Base-by-base conservation (phyloP, 2,113 vertebrate genomes). In the Thamnophis sirtalis region DNA sequence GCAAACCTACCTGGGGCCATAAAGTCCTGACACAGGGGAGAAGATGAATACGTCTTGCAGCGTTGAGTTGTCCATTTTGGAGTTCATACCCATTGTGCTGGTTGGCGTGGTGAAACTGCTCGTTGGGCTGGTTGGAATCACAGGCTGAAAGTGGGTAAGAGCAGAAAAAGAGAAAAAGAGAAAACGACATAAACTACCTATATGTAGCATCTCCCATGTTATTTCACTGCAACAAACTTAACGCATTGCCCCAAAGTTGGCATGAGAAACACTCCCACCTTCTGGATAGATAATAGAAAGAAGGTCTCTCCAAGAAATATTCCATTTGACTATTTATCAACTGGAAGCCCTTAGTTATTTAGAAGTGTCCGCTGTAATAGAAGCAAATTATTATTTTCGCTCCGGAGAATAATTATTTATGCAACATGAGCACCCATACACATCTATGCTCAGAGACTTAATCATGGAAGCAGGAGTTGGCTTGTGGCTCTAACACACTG, bases 41-140 rank as follows among this genome's bases (percentile, higher is more conserved):
- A 98, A 98, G 93, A 99, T 98, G 90, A 98, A 99, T 91, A 98
- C 98, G 22, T 99, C 98, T 93, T 98, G 98, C 93, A 98, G 98
- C 5, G 97, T 97, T 0, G 98, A 98, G 91, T 96, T 97, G 48
- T 98, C 98, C 95, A 98, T 97, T 95, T 98, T 98, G 91, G 98
- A 97, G 92, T 97, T 97, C 97, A 98, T 96, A 58, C 98, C 98
- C 96, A 98, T 97, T 1, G 98, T 98, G 28, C 97, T 98, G 5
- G 96, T 98, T 0, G 98, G 98, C 21, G 98, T 98, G 2, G 98
- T 98, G 17, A 98, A 98, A 50, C 97, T 97, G 95, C 98, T 99
- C 28, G 98, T 98, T 88, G 97, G 97, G 92, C 97, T 98, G 94
- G 97, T 98, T 91, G 98, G 97, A 94, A 98, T 96, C 91, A 97